Percentiles rank a stretch among this genome's conserved stretches.
phyloP scores from a whole-genome alignment of 2,113 vertebrate genomes.

The Lophius piscatorius region DNA sequence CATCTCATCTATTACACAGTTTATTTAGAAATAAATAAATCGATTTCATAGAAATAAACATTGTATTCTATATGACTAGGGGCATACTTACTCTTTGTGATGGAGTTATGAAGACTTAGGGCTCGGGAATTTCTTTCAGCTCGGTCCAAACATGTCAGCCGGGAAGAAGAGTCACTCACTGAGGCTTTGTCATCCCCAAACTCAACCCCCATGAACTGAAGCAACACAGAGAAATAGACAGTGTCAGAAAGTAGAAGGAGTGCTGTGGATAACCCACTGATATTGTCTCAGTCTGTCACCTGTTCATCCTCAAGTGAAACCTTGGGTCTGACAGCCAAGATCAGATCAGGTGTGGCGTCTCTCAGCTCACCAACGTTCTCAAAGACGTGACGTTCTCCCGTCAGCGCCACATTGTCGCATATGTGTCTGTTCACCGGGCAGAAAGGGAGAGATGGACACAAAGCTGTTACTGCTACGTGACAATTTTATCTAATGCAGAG shows the following conservation, averaged over 20 bases:
- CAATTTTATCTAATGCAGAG: conserved; percentile 37
- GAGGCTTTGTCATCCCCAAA: conserved; percentile 72
- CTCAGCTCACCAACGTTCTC: conserved; percentile 78
- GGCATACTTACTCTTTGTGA: conserved; percentile 90
- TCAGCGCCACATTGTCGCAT: conserved; percentile 71
- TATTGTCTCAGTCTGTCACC: conserved; percentile 47
- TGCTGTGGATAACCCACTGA: not conserved
- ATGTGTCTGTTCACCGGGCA: conserved; percentile 62
- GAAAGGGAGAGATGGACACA: conserved; percentile 1
- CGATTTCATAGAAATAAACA: no score
- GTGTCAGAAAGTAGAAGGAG: conserved; percentile 13
- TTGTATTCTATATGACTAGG: no score
- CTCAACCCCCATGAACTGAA: conserved; percentile 63
- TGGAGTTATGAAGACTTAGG: conserved; percentile 86
- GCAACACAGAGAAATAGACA: conserved; percentile 20
- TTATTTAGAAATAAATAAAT: no score
- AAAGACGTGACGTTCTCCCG: conserved; percentile 69
- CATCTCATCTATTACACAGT: no score
- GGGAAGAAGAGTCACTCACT: conserved; percentile 64
- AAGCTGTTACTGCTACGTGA: conserved; percentile 18
- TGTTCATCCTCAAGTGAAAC: conserved; percentile 65
- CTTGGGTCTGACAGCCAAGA: conserved; percentile 84
- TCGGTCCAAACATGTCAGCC: conserved; percentile 73
- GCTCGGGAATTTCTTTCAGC: conserved; percentile 84
- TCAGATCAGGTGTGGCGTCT: conserved; percentile 86